phyloP scores from a whole-genome alignment of 2,113 vertebrate species.

The Stictonetta naevosa region DNA sequence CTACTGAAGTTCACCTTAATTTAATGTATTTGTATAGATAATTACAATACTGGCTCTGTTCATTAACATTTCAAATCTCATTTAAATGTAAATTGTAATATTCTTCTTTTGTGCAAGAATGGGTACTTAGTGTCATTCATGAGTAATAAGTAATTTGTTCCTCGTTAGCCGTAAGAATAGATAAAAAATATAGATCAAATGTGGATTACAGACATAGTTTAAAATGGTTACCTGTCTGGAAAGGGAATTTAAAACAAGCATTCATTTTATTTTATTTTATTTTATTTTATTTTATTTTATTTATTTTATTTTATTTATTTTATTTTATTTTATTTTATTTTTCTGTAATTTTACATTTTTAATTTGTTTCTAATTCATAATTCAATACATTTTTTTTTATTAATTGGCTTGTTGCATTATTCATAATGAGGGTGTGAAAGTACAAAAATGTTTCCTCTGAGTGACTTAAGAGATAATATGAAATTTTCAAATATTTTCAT shows the following conservation, averaged over 20 bases:
- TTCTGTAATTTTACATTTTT: conserved; percentile 44
- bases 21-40: conserved; percentile 82
- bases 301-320: conserved; percentile 44
- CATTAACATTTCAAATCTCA: conserved; percentile 89
- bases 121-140: conserved; percentile 83
- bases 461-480: not conserved
- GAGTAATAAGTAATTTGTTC: conserved; percentile 84
- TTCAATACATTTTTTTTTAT: conserved; percentile 35
- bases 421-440: not conserved
- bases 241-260: conserved; percentile 21
- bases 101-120: conserved; percentile 79
- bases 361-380: conserved; percentile 51
- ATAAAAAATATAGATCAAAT: conserved; percentile 76
- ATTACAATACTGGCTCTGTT: conserved; percentile 81
- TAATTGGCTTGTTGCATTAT: conserved; percentile 33
- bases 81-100: conserved; percentile 89
- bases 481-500: conserved; percentile 33
- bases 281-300: conserved; percentile 53
- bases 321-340: conserved; percentile 53
- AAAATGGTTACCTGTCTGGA: conserved; percentile 60
- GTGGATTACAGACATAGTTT: conserved; percentile 58
- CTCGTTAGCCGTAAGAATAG: conserved; percentile 74
- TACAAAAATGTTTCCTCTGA: conserved; percentile 42
- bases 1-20: conserved; percentile 77
- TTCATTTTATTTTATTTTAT: conserved; percentile 43